Conservation (phyloP, 2,113 vertebrate species). For the Narcine bancroftii region DNA sequence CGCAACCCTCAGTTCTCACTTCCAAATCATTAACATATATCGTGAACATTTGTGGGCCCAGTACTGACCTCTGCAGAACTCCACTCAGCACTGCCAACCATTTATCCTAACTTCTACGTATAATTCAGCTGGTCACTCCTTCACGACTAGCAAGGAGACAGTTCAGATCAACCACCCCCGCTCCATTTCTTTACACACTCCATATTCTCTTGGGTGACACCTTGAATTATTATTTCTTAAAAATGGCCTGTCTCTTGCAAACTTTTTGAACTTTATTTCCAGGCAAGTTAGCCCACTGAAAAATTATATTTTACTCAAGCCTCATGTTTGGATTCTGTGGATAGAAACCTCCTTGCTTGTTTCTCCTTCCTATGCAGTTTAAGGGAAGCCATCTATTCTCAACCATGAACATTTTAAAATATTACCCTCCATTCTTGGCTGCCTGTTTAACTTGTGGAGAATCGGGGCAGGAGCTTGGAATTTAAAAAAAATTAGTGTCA, state of each 20-base stretch:
- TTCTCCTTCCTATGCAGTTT: not conserved
- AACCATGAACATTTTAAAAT: not conserved
- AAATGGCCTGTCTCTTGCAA: not conserved
- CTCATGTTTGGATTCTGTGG: not conserved
- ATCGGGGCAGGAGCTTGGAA: not conserved
- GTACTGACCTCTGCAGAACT: no score
- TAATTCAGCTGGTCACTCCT: not conserved
- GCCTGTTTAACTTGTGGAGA: no score
- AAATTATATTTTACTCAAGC: not conserved
- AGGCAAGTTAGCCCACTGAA: no score
- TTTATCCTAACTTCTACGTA: no score
- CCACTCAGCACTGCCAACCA: no score
- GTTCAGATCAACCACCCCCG: not conserved
- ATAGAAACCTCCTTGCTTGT: not conserved
- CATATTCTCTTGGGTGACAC: no score
- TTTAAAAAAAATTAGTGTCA: not conserved
- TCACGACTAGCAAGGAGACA: not conserved
- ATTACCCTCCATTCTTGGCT: not conserved
- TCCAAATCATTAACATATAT: no score
- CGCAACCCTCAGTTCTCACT: no score
- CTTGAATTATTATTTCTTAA: not conserved
- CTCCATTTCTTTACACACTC: not conserved
- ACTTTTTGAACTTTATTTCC: not conserved
- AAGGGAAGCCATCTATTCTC: not conserved
- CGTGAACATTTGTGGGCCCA: no score